Evolutionary conservation across 1,140 invertebrate genomes (phyloP), one percentile per base, ranked within the genome.

Genomic region (Zaprionus camerounensis): DNA sequence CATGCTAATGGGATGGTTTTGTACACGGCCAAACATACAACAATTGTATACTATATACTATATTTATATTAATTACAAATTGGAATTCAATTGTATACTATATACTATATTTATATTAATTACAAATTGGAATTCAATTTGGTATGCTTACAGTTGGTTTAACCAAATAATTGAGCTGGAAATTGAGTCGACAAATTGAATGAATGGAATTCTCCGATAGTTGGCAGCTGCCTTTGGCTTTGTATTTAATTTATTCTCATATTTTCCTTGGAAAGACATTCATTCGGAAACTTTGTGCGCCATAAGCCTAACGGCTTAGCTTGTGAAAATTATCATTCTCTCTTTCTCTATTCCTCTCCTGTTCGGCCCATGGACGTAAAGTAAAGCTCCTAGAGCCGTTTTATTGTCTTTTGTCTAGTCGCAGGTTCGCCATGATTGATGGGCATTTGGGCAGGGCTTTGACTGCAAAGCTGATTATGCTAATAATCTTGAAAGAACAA

Each of bases 391-490:
- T 53, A 20, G 72, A 74, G 69, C 41, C 5, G 34, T 71, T 46
- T 74, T 65, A 78, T 74, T 85, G 70, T 62, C 46, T 49, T 24
- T 58, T 51, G 64, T 22, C 31, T 56, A 62, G 59, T 65, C 51
- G 72, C 51, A 63, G 51, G 55, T 57, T 51, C 20, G 3, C 67
- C 51, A 67, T 63, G 82, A 78, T 75, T 78, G 82, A 84, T 81
- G 65, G 82, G 34, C 57, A 71, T 65, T 85, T 66, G 51, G 41
- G n/a, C 57, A 26, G 51, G 65, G 75, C 51, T 85, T 85, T 66
- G 17, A 24, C 24, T 65, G 53, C 57, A 38, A 75, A 69, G 78
- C 82, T 71, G 78, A 78, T 75, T 78, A 71, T 76, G 79, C 58
- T 76, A 64, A 44, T 71, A 84, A 81, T 65, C 81, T 72, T 49